Evolutionary conservation across 1,140 invertebrate species (phyloP), one percentile per base, ranked within the genome.

Genomic region (Ectropis grisescens): DNA sequence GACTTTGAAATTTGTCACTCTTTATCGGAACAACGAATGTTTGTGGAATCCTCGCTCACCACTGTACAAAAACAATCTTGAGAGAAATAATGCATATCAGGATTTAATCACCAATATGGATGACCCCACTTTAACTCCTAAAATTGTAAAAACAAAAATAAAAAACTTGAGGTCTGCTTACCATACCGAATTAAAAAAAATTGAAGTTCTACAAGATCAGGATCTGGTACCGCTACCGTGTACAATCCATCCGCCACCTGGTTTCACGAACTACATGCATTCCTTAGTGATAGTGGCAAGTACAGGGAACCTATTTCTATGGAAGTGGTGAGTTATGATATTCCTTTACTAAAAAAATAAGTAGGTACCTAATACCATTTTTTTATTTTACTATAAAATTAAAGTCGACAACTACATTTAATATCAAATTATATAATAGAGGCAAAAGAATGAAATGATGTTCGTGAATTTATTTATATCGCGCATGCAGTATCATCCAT

Each of bases 131-230:
- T 41, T 44, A 31, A 35, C 37, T 22, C n/a, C 40, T 8, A 49
- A 49, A 40, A 37, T 39, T 19, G 33, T 43, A 10, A 47, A 47
- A 42, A 38, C 39, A 4, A 46, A 47, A 38, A 37, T 47, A 4
- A 41, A 47, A 27, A 42, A 38, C 22, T 16, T 47, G 10, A 40
- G 41, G 13, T 44, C 41, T 27, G 37, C 33, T n/a, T 49, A 49
- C 15, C 46, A 49, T 11, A 14, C 2, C 13, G 42, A 46, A 32
- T n/a, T 35, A 27, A 37, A 29, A 35, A 40, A 46, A 40, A 23
- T 45, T 2, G 19, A 12, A 29, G 13, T 37, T 42, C 40, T 2
- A 42, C 37, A 30, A 33, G 41, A 16, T 43, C 34, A 11, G 41
- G 41, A 12, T 15, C 34, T 37, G 41, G 41, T 36, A 12, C 33